Conservation (phyloP, 2,797 vertebrate species). For the Meriones psammophilus region DNA sequence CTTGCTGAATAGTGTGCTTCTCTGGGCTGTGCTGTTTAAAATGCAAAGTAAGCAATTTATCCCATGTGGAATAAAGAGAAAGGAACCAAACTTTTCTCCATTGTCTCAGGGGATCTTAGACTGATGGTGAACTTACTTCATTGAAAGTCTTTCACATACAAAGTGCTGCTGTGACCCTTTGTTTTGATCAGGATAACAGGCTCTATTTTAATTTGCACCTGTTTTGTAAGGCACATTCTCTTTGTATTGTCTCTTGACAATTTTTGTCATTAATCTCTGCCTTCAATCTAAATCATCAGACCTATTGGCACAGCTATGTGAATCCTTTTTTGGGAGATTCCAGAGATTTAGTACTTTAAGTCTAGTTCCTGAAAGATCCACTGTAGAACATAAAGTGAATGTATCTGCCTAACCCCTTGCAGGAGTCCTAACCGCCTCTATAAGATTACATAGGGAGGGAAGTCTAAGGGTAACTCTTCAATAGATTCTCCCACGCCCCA, state of each 20-base stretch:
- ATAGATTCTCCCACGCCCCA: neutral
- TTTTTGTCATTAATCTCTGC: conserved; percentile 45
- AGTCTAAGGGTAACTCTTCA: conserved; percentile 33
- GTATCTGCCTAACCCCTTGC: conserved; percentile 27
- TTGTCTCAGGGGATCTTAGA: neutral
- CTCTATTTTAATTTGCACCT: conserved; percentile 43
- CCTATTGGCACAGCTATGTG: conserved; percentile 13
- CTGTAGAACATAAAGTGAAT: conserved; percentile 27
- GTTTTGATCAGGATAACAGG: conserved; percentile 38
- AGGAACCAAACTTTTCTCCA: neutral
- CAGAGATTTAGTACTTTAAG: conserved; percentile 68
- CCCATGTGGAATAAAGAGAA: neutral
- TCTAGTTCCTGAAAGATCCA: conserved; percentile 55
- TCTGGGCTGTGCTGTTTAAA: conserved; percentile 45
- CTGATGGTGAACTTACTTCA: conserved; percentile 46
- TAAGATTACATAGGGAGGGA: conserved; percentile 30
- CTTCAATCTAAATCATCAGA: conserved; percentile 63
- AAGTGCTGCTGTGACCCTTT: neutral
- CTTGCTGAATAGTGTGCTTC: conserved; percentile 54
- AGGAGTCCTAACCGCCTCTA: conserved; percentile 48
- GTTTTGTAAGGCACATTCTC: conserved; percentile 56
- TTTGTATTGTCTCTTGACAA: conserved; percentile 51
- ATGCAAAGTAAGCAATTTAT: conserved; percentile 62
- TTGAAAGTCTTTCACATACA: conserved; percentile 28
- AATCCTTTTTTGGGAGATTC: conserved; percentile 43